These are phyloP conservation scores for Pagetopsis macropterus DNA, from an alignment of 2,797 vertebrate species.

Conservation along the genomic window DNA sequence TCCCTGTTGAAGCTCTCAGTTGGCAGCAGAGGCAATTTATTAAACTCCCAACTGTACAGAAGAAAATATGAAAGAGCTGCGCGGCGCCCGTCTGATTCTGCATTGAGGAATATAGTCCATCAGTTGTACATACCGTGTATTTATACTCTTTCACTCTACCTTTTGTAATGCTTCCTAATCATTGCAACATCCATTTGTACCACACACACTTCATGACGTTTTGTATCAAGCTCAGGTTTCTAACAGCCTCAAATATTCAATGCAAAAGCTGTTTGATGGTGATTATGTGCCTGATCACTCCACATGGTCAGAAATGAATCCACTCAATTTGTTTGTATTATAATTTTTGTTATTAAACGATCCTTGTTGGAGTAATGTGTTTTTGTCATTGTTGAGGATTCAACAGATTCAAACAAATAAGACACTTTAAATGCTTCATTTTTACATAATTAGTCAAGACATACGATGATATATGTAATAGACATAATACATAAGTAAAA, in stretches of 20 bases:
- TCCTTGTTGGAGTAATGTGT: conserved; percentile 28
- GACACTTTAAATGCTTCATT: not conserved
- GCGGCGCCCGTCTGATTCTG: conserved; percentile 33
- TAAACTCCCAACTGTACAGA: conserved; percentile 19
- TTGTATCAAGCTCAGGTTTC: conserved; percentile 76
- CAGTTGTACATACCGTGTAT: conserved; percentile 73
- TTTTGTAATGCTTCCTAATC: conserved; percentile 67
- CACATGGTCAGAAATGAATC: conserved; percentile 47
- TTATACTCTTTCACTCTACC: conserved; percentile 60
- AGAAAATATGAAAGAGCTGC: conserved; percentile 29
- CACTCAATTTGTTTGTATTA: conserved; percentile 68
- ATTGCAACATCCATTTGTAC: conserved; percentile 68
- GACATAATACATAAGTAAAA: not conserved
- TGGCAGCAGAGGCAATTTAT: conserved; percentile 21
- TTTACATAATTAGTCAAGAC: not conserved
- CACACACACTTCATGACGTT: conserved; percentile 55
- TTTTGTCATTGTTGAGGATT: conserved; percentile 6
- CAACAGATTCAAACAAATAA: not conserved
- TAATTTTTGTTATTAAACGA: conserved; percentile 78
- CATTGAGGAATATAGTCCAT: conserved; percentile 31
- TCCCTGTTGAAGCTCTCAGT: conserved; percentile 10
- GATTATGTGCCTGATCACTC: conserved; percentile 54
- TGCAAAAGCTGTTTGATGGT: conserved; percentile 45
- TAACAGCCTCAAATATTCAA: conserved; percentile 45
- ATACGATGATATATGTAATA: not conserved